These are phyloP conservation scores for Esox lucius DNA, from an alignment of 2,797 vertebrate species.

Conservation along the genomic window DNA sequence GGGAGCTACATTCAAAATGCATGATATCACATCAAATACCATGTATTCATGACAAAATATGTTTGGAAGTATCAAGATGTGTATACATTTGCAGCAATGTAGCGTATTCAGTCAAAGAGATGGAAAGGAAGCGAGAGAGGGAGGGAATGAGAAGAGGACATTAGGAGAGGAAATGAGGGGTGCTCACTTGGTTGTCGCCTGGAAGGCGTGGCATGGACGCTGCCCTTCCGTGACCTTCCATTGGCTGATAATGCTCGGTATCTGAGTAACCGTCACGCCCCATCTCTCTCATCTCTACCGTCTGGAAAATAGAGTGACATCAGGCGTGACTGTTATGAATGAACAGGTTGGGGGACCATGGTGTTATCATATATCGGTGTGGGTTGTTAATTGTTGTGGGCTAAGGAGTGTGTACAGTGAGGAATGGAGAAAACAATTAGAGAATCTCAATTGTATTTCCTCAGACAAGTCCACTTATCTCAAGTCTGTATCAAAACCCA, in stretches of 20 bases:
- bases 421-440: too few species aligned
- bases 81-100: neutral
- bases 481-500: too few species aligned
- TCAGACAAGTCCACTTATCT: too few species aligned
- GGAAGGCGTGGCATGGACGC: constrained; percentile 97
- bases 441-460: too few species aligned
- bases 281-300: constrained; percentile 97
- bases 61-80: neutral
- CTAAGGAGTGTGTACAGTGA: neutral
- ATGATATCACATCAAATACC: neutral
- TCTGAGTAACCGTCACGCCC: constrained; percentile 91
- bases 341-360: neutral
- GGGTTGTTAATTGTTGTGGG: neutral
- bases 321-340: constrained; percentile 64
- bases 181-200: constrained; percentile 97
- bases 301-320: constrained; percentile 82
- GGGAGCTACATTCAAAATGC: neutral
- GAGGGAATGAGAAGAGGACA: constrained; percentile 21
- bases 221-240: constrained; percentile 92
- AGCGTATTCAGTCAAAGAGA: constrained; percentile 23
- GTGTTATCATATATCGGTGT: neutral
- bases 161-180: constrained; percentile 69
- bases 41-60: neutral
- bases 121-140: constrained; percentile 22
- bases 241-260: constrained; percentile 91